Conservation (phyloP, 2,113 vertebrate species). For the Apistogramma diplotaenia region DNA sequence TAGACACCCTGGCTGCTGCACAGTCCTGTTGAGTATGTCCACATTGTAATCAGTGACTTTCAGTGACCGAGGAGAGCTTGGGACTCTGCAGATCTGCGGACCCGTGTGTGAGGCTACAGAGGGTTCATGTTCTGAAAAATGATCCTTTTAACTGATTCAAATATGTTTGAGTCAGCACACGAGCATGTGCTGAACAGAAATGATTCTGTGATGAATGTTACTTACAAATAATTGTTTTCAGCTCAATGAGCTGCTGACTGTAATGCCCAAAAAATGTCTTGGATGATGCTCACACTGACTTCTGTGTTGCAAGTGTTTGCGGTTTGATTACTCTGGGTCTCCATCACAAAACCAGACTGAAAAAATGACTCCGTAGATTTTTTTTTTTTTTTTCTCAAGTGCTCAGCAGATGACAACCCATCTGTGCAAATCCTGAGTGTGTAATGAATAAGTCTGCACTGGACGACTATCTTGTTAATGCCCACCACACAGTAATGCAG, state of each 20-base stretch:
- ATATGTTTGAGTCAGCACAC: not conserved
- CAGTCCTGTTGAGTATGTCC: constrained; percentile 34
- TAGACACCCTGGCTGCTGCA: constrained; percentile 27
- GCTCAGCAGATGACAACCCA: constrained; percentile 33
- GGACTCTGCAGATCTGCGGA: not conserved
- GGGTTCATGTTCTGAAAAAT: not conserved
- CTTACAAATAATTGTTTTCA: not conserved
- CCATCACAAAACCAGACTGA: not conserved
- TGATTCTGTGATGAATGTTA: not conserved
- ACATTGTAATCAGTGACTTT: constrained; percentile 41
- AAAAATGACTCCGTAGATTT: constrained; percentile 3
- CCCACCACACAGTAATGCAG: constrained; percentile 11
- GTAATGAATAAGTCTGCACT: constrained; percentile 35
- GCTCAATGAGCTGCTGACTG: not conserved
- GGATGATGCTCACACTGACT: not conserved
- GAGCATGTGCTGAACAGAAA: not conserved
- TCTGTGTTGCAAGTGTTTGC: not conserved
- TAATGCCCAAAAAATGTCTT: not conserved
- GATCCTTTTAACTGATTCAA: not conserved
- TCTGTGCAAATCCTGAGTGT: constrained; percentile 3
- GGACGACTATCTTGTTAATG: constrained; percentile 25
- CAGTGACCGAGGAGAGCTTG: not conserved
- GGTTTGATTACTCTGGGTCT: constrained; percentile 11
- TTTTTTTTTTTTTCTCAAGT: constrained; percentile 17
- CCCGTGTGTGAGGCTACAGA: not conserved